These are phyloP conservation scores for Sardinella longiceps DNA, from an alignment of 2,797 vertebrate species.

Conservation along the genomic window DNA sequence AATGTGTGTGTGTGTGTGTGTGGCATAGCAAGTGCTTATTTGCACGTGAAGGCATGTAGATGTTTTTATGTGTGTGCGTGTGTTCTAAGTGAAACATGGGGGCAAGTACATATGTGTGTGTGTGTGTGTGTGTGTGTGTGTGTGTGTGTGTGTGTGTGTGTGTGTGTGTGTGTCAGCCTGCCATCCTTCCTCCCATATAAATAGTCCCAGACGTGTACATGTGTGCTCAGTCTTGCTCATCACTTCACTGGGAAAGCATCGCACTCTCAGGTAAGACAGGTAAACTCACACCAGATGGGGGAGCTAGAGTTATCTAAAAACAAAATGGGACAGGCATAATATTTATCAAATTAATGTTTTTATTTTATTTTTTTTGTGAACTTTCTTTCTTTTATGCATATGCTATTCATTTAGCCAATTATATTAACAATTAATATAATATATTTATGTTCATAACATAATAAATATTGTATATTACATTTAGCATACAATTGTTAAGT, in stretches of 20 bases:
- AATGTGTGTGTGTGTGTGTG: too few species aligned
- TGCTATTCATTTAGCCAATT: not conserved
- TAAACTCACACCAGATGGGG: not conserved
- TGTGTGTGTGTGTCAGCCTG: not conserved
- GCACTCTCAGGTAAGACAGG: not conserved
- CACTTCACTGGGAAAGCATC: not conserved
- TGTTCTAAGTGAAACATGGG: not conserved
- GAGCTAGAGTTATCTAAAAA: not conserved
- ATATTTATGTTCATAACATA: too few species aligned
- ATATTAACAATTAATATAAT: not conserved
- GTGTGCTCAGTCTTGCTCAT: not conserved
- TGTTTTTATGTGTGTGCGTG: not conserved
- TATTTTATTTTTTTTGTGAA: too few species aligned
- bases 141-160: not conserved
- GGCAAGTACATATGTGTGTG: not conserved
- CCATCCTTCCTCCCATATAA: not conserved
- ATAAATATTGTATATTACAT: too few species aligned
- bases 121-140: not conserved
- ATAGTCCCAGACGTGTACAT: not conserved
- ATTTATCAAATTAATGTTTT: not conserved
- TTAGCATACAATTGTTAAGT: too few species aligned
- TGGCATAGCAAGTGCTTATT: too few species aligned
- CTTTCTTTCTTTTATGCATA: not conserved
- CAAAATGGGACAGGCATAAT: not conserved
- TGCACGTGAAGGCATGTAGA: not conserved